phyloP scores from a whole-genome alignment of 2,113 vertebrate species.

The Nerophis ophidion region DNA sequence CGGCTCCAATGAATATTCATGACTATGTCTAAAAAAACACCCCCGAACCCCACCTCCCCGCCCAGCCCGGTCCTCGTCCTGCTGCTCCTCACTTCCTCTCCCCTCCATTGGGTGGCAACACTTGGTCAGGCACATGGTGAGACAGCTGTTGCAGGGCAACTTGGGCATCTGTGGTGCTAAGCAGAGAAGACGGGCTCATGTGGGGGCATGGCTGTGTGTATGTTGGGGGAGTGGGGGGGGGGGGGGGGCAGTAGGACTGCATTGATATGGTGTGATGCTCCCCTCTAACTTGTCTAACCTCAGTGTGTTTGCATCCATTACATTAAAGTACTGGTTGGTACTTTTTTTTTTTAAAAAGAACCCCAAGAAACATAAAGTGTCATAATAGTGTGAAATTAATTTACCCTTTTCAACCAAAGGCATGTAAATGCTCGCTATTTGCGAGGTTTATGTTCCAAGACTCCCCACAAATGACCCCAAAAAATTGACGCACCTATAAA shows the following conservation, averaged over 20 bases:
- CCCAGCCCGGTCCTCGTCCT: conserved; percentile 36
- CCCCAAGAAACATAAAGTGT: too few relatives aligned
- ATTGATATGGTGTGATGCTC: conserved; percentile 21
- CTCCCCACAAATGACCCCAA: too few relatives aligned
- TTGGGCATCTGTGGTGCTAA: conserved; percentile 72
- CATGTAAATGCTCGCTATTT: too few relatives aligned
- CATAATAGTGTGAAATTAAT: too few relatives aligned
- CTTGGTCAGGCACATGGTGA: conserved; percentile 77
- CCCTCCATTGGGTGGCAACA: conserved; percentile 70
- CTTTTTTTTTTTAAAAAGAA: too few relatives aligned
- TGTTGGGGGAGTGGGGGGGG: conserved; percentile 11
- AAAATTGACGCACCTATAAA: too few relatives aligned
- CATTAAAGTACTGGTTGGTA: neutral
- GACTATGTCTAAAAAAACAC: conserved; percentile 40
- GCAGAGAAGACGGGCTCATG: conserved; percentile 38
- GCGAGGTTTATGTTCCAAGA: too few relatives aligned
- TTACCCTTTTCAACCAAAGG: too few relatives aligned
- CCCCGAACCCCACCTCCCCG: conserved; percentile 49
- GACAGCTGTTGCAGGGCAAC: conserved; percentile 77
- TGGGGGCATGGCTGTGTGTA: conserved; percentile 11
- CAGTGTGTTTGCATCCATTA: conserved; percentile 16
- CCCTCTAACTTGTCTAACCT: conserved; percentile 14
- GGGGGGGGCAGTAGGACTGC: conserved; percentile 19
- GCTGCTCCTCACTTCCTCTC: conserved; percentile 59
- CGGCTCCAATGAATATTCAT: conserved; percentile 65